Evolutionary conservation across 1,140 invertebrate genomes (phyloP).

Genomic region (Musca domestica): DNA sequence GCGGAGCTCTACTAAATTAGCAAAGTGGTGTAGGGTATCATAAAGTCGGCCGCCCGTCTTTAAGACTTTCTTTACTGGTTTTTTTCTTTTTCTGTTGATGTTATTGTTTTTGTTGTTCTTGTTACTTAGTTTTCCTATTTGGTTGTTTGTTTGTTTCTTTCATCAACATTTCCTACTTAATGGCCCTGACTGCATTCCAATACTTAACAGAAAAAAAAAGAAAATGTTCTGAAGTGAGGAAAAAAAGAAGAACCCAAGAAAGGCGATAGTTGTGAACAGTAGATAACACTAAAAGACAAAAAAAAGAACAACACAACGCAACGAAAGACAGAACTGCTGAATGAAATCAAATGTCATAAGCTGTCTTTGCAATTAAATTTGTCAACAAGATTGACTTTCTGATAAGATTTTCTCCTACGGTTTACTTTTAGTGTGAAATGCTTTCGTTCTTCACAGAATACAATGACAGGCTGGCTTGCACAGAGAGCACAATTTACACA

Average conservation of each 20-base stretch:
- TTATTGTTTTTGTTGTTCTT: too few relatives aligned
- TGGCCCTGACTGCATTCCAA: constrained; percentile 26
- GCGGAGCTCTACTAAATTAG: too few relatives aligned
- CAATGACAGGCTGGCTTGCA: background rate
- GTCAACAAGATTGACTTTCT: constrained; percentile 26
- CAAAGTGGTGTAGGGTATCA: too few relatives aligned
- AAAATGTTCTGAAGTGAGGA: background rate
- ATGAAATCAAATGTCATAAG: constrained; percentile 28
- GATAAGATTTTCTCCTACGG: constrained; percentile 16
- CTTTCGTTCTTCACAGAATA: background rate
- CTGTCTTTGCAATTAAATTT: constrained; percentile 27
- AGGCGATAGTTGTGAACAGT: background rate
- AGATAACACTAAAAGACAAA: background rate
- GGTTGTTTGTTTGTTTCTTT: background rate
- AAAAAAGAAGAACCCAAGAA: background rate
- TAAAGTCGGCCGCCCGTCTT: too few relatives aligned
- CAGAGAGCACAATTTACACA: background rate
- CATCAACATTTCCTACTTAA: constrained; percentile 1
- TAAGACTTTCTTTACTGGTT: too few relatives aligned
- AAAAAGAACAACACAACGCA: constrained; percentile 5
- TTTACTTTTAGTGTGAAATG: constrained; percentile 18
- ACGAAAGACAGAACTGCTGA: constrained; percentile 4
- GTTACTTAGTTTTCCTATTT: too few relatives aligned
- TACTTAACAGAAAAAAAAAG: constrained; percentile 24
- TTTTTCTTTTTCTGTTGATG: too few relatives aligned